phyloP scores from a whole-genome alignment of 2,797 vertebrate genomes.

The Pristis pectinata region DNA sequence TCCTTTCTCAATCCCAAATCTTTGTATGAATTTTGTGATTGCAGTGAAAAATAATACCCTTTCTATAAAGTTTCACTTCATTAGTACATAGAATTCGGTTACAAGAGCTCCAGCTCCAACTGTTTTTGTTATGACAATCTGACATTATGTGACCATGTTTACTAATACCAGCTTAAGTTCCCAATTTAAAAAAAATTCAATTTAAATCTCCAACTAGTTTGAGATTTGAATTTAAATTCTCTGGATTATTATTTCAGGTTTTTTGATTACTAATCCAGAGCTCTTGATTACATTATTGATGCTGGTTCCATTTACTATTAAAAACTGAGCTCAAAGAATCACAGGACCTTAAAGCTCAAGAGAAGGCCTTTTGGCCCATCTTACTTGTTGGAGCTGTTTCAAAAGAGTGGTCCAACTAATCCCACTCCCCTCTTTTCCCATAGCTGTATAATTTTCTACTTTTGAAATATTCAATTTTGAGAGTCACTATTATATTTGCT shows the following conservation, averaged over 20 bases:
- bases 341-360: neutral
- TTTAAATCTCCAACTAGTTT: neutral
- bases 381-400: neutral
- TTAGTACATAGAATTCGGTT: neutral
- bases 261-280: neutral
- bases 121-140: neutral
- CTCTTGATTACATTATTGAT: neutral
- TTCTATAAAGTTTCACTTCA: no score
- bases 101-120: slow-evolving; percentile 39
- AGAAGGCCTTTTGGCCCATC: neutral
- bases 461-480: neutral
- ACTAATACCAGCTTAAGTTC: neutral
- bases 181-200: no score
- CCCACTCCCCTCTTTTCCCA: neutral
- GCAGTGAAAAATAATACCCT: neutral
- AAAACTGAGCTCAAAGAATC: neutral
- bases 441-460: neutral
- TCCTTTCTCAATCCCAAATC: neutral
- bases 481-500: neutral
- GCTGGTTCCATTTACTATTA: neutral
- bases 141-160: neutral
- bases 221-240: neutral
- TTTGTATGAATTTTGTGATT: neutral
- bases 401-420: neutral
- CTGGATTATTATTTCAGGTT: neutral